Conservation (phyloP, 1,140 invertebrate genomes). For the Hyles euphorbiae region DNA sequence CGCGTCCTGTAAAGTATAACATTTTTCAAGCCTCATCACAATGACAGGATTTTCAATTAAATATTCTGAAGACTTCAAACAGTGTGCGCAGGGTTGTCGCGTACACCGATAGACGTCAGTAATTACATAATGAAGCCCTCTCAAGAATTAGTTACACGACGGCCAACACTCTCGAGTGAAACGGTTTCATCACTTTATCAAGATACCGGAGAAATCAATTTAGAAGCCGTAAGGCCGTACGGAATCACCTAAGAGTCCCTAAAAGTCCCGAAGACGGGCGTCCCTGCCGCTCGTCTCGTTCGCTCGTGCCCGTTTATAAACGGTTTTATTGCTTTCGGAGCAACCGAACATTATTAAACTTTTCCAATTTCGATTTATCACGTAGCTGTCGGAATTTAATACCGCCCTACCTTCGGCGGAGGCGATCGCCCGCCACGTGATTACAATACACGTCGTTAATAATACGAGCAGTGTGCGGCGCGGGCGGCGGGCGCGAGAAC, state of each 20-base stretch:
- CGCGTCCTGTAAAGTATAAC: background rate
- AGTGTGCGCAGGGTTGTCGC: constrained; percentile 23
- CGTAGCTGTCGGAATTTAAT: constrained; percentile 76
- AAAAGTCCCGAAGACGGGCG: constrained; percentile 68
- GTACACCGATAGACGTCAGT: background rate
- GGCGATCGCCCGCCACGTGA: constrained; percentile 72
- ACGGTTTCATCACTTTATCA: constrained; percentile 53
- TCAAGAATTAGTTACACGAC: too few species aligned
- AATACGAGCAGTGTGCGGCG: constrained; percentile 51
- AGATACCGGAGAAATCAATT: constrained; percentile 63
- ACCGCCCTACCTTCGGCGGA: constrained; percentile 73
- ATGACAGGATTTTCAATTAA: constrained; percentile 26
- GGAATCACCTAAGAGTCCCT: constrained; percentile 67
- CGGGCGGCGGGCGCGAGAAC: constrained; percentile 5
- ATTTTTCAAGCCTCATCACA: constrained; percentile 12
- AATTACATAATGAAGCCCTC: too few species aligned
- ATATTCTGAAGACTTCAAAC: constrained; percentile 22
- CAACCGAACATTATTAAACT: constrained; percentile 76
- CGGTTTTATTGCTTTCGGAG: constrained; percentile 75
- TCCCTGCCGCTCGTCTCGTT: constrained; percentile 68
- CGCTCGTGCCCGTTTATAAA: constrained; percentile 74
- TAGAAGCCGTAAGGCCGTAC: constrained; percentile 50
- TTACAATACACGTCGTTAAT: constrained; percentile 75
- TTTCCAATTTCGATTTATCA: constrained; percentile 76
- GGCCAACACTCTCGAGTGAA: constrained; percentile 16